phyloP scores from a whole-genome alignment of 2,797 vertebrate species.

The Saxicola maurus region DNA sequence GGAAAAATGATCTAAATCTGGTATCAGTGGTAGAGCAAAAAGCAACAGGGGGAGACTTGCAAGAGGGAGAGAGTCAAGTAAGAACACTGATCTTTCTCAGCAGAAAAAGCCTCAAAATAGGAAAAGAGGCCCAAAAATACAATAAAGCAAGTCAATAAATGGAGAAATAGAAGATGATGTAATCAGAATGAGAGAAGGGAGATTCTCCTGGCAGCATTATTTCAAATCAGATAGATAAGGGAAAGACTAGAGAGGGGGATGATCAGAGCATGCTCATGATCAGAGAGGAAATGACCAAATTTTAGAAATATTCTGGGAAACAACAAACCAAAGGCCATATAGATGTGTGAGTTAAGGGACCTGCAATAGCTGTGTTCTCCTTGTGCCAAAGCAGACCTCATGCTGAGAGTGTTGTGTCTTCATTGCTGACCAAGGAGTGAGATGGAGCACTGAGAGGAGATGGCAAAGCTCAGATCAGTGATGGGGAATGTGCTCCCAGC shows the following conservation, averaged over 20 bases:
- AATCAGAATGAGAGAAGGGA: background rate
- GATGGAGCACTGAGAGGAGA: background rate
- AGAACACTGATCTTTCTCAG: background rate
- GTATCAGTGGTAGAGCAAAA: background rate
- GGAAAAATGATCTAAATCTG: background rate
- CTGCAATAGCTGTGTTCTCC: background rate
- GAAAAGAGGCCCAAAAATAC: background rate
- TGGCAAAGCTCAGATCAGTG: background rate
- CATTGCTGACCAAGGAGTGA: background rate
- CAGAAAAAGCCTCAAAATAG: background rate
- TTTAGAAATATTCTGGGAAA: background rate
- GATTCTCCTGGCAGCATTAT: background rate
- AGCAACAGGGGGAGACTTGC: background rate
- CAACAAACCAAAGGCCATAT: background rate
- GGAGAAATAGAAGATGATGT: background rate
- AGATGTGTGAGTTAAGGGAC: background rate
- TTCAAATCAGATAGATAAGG: background rate
- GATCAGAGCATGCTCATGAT: background rate
- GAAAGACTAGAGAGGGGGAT: background rate
- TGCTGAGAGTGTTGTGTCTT: background rate
- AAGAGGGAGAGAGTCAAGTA: background rate
- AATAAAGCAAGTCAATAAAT: background rate
- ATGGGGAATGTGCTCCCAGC: background rate
- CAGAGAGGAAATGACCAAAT: background rate
- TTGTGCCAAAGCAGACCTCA: background rate